phyloP scores from a whole-genome alignment of 2,888 invertebrate species.

The Pristionchus maxplancki region DNA sequence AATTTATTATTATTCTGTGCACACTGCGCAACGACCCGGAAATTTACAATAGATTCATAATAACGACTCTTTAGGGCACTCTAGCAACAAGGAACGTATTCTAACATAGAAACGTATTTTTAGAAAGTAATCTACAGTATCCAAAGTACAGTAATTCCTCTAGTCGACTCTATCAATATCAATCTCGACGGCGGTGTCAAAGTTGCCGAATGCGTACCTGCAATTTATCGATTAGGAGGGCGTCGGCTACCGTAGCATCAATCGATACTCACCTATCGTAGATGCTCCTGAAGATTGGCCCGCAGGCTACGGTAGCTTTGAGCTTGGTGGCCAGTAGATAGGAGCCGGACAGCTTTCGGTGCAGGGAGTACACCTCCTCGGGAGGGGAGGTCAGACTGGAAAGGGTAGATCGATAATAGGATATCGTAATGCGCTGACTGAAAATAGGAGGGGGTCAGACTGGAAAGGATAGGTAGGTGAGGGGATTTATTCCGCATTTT shows the following conservation, averaged over 20 bases:
- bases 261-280: conserved; percentile 62
- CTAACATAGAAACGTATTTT: neutral
- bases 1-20: conserved; percentile 2
- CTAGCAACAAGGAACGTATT: conserved; percentile 25
- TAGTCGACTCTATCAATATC: conserved; percentile 18
- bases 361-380: conserved; percentile 97
- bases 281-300: conserved; percentile 72
- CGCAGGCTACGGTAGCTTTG: conserved; percentile 74
- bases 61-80: neutral
- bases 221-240: neutral
- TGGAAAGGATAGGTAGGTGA: too few species aligned
- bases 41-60: conserved; percentile 39
- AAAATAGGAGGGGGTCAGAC: too few species aligned
- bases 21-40: neutral
- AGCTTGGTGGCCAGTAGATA: conserved; percentile 75
- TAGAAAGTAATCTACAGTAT: neutral
- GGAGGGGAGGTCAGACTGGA: conserved; percentile 93
- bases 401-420: too few species aligned
- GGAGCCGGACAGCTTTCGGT: conserved; percentile 92
- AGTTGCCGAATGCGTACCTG: conserved; percentile 45
- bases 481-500: too few species aligned
- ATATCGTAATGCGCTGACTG: too few species aligned
- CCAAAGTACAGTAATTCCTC: neutral
- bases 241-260: neutral
- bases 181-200: conserved; percentile 43